Base-by-base conservation (phyloP, 2,113 vertebrate species). In the Onychorhynchus coronatus region DNA sequence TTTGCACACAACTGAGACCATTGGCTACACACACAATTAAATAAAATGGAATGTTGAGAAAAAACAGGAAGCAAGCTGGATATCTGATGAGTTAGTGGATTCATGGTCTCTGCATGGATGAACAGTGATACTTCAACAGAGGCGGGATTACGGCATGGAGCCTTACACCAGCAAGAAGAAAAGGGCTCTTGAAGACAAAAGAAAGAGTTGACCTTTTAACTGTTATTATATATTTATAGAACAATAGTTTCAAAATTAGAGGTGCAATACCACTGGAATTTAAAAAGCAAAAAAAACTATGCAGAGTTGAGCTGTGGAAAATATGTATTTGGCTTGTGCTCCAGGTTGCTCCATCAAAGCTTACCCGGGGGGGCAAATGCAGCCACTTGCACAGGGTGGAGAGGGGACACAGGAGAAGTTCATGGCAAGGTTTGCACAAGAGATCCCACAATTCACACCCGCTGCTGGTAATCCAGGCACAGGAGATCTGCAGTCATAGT, bases 341-440 rank as follows among this genome's bases (percentile, higher is more conserved):
- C 18, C 30, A 47, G 68, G 18, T 62, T 55, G 37, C 63, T 94
- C 52, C 74, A 39, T 33, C 30, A 83, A 44, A 78, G 27, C 98
- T 98, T 99, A 99, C 99, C 99, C 99, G 67, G 98, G 94, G 59
- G 98, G 98, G 52, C 99, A 99, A 95, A 99, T 97, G 84, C 99
- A 99, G 94, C 99, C 99, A 53, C 99, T 98, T 91, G 99, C 98
- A 97, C 99, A 99, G 8, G 98, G 99, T 67, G 99, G 99, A 62
- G 98, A 99, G 33, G 99, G 99, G 24, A 98, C 98, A 80, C 99
- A 99, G 80, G 99, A 99, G 95, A 99, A 98, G 97, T 99, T 99
- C 98, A 99, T 99, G 98, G 99, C 99, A 95, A 99, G 97, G 94
- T 99, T 99, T 2, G 98, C 98, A 97, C 99, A 99, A 16, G 99